Base-by-base conservation (phyloP, 2,888 invertebrate species). In the Drosophila emarginata region DNA sequence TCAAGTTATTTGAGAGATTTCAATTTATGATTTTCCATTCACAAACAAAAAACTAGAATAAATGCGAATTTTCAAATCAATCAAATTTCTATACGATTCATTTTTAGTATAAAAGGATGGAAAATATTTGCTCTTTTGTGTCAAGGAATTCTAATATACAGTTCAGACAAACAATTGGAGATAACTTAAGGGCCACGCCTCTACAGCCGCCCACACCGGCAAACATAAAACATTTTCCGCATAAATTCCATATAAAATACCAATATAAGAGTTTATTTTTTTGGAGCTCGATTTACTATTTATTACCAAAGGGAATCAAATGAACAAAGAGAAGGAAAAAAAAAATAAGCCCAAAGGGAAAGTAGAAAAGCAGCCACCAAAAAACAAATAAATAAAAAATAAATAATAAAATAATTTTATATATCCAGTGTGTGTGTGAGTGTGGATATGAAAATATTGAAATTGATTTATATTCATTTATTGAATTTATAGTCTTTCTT, bases 161-260 rank as follows among this genome's bases (percentile, higher is more conserved):
- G n/a, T 18, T 45, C n/a, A 45, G 3, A 21, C 4, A 45, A 45
- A 14, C 14, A 39, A 39, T 39, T 39, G 39, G 6, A 6, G 18
- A 36, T 53, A 32, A n/a, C 11, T 9, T 18, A 54, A 18, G 7
- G 36, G 6, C 54, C 36, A 45, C 45, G 36, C 36, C 54, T 15
- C 9, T 32, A 32, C 9, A 32, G 32, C 9, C 9, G 32, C 12
- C 32, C 18, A 36, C 12, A 54, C 3, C 18, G 53, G n/a, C 32
- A 4, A 18, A 7, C 32, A 54, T 45, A 11, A 23, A 36, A 37
- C 57, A 77, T 70, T 59, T 77, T 68, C 58, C 75, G 70, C 80
- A 82, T 86, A 80, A 86, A 80, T 78, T 80, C 67, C 71, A 71
- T 71, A 72, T 78, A 72, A 86, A 86, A 86, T 76, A 67, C 21